A percentile compares a stretch with the other conserved stretches of the same genome.
Conservation (phyloP, 2,113 vertebrate genomes). For the Zosterops hypoxanthus region DNA sequence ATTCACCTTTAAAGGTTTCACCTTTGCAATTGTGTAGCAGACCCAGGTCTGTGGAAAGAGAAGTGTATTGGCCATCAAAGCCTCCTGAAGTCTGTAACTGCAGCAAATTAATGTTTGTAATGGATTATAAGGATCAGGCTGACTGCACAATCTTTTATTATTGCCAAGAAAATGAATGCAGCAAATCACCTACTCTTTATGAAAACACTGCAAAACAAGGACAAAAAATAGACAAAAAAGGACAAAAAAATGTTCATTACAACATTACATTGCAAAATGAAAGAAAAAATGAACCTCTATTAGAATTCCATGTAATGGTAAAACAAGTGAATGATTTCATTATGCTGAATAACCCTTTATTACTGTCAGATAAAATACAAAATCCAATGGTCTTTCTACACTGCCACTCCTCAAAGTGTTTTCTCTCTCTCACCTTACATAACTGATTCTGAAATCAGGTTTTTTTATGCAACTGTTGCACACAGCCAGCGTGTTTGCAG, state of each 20-base stretch:
- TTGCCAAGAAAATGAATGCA: not conserved
- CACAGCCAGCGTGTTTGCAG: not conserved
- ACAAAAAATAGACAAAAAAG: not conserved
- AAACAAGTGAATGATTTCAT: not conserved
- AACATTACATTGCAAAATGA: not conserved
- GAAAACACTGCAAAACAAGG: not conserved
- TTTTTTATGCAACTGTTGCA: not conserved
- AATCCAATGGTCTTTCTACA: not conserved
- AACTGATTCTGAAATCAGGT: not conserved
- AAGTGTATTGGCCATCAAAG: not conserved
- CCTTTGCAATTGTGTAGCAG: not conserved
- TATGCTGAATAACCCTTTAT: not conserved
- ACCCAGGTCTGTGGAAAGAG: not conserved
- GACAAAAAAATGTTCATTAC: not conserved
- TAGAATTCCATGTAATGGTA: not conserved
- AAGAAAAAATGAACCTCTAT: not conserved
- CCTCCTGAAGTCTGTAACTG: not conserved
- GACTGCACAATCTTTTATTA: not conserved
- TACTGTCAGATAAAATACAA: not conserved
- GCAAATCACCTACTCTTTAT: not conserved
- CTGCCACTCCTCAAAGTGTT: not conserved
- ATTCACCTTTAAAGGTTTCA: not conserved
- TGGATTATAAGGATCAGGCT: not conserved
- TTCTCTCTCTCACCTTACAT: not conserved
- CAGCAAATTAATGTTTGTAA: not conserved